A percentile compares a stretch with the other conserved stretches of the same genome.
Conservation (phyloP, 2,113 vertebrate genomes). For the Glareola pratincola region DNA sequence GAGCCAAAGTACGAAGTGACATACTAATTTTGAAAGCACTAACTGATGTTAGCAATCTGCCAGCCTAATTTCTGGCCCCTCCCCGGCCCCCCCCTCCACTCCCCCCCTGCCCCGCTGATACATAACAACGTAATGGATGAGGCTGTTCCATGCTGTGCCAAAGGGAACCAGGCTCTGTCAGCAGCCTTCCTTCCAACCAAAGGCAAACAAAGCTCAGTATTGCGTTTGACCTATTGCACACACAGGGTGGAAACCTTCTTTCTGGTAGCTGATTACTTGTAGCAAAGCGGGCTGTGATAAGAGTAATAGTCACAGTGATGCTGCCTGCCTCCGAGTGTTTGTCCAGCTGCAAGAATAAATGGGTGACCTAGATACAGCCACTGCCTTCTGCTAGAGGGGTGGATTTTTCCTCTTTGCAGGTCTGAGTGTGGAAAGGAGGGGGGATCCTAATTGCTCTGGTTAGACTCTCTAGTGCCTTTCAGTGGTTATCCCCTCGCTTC, state of each 20-base stretch:
- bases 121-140: fast-evolving
- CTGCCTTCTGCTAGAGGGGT: not conserved
- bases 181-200: not conserved
- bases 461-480: not conserved
- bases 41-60: not conserved
- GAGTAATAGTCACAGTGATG: not conserved
- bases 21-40: not conserved
- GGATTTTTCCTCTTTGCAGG: not conserved
- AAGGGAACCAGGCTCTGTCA: not conserved
- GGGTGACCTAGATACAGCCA: not conserved
- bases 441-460: not conserved
- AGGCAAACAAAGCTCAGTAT: not conserved
- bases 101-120: not conserved
- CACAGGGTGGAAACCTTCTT: not conserved
- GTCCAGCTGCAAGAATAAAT: conserved; percentile 8
- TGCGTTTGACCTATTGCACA: not conserved
- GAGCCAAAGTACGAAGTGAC: not conserved
- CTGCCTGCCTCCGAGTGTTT: conserved; percentile 15
- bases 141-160: not conserved
- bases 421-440: not conserved
- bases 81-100: fast-evolving
- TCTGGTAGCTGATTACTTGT: not conserved
- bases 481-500: not conserved
- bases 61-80: not conserved
- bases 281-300: not conserved